Percentiles rank a stretch among this genome's conserved stretches.
phyloP scores from a whole-genome alignment of 2,797 vertebrate species.

The Chiloscyllium punctatum region DNA sequence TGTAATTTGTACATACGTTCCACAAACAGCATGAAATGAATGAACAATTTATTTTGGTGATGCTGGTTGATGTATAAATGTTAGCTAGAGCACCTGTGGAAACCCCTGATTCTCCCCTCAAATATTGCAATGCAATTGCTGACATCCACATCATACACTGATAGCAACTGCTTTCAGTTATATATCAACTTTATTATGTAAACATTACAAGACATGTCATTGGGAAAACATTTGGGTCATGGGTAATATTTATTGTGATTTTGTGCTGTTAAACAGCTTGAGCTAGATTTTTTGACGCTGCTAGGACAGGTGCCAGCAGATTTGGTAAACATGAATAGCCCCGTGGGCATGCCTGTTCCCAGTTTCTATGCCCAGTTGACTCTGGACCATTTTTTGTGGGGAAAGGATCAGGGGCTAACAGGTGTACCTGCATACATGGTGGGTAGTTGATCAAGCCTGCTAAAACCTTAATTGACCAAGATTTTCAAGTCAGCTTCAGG shows the following conservation, averaged over 20 bases:
- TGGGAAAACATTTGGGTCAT: background rate
- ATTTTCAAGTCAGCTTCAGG: background rate
- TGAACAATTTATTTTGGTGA: background rate
- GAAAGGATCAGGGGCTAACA: background rate
- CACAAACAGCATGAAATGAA: background rate
- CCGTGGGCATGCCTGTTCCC: too few species aligned
- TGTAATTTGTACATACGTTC: background rate
- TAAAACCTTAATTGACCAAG: background rate
- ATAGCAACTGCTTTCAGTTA: background rate
- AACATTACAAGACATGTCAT: background rate
- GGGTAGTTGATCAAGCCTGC: background rate
- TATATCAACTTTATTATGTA: background rate
- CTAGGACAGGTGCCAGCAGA: background rate
- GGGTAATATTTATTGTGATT: background rate
- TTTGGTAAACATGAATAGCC: background rate
- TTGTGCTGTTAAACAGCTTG: background rate
- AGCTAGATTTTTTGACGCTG: background rate
- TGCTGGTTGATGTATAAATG: background rate
- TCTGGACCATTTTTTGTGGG: background rate
- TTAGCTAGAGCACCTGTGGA: background rate
- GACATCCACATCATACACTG: background rate
- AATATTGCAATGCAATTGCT: background rate
- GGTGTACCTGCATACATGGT: background rate
- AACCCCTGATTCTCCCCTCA: background rate
- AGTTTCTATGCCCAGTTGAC: background rate